Evolutionary conservation across 1,140 invertebrate species (phyloP), one percentile per base, ranked within the genome.

Genomic region (Cardiocondyla obscurior): DNA sequence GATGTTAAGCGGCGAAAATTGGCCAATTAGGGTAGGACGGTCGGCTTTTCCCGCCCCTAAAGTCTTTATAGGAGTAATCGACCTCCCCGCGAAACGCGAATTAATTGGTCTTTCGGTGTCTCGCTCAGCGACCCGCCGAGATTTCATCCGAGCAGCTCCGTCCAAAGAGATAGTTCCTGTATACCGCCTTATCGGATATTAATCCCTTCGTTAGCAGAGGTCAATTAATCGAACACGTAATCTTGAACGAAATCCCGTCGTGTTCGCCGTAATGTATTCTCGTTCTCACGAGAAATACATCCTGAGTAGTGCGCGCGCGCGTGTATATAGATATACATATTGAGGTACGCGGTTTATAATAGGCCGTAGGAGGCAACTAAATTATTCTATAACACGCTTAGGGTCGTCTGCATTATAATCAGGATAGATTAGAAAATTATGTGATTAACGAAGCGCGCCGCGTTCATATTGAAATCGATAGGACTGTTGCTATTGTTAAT

Each of bases 1-100:
- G 90, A 92, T 91, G 90, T 91, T 92, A 91, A 92, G 87, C 90
- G 89, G 79, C 82, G 91, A 92, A 92, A 92, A 92, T 92, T 92
- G 90, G 84, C 90, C 91, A 90, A 92, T 92, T 92, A 92, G 88
- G 81, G 81, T 83, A 87, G 74, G 88, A 83, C 82, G 81, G 72
- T 83, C 87, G 81, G 86, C 88, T 91, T 92, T 92, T 90, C 87
- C 84, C 77, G 72, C 53, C 83, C 83, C 73, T 85, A 84, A 91
- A 90, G 87, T 89, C 90, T 90, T 91, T 88, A 85, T 87, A 87
- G 84, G 82, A 88, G 86, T 90, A 90, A 90, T 90, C 88, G 88
- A 89, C 82, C 85, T 84, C 84, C 85, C 85, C 83, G 85, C 85
- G 88, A 88, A 90, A 90, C 88, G 85, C 76, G 87, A 90, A 90